These are phyloP conservation scores for Sarcophaga rosellei DNA, from an alignment of 2,888 invertebrate species.

Conservation along the genomic window DNA sequence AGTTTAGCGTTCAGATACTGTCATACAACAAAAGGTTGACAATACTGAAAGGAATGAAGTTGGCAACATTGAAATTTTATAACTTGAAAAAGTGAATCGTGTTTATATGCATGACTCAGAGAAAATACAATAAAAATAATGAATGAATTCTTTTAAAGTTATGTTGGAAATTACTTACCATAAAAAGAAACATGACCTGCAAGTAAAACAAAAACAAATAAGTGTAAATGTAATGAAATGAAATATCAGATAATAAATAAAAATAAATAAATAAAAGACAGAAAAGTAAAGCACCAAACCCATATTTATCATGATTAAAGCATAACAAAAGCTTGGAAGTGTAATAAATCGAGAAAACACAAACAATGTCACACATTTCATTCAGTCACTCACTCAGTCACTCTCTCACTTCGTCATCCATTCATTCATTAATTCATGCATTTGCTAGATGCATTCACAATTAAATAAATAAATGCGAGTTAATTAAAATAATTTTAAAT, in stretches of 20 bases:
- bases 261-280: not conserved
- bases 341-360: not conserved
- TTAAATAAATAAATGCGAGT: not conserved
- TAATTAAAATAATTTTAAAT: conserved; percentile 55
- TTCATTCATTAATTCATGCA: not conserved
- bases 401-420: not conserved
- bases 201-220: conserved; percentile 15
- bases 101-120: no score
- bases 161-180: not conserved
- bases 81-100: no score
- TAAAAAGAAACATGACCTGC: conserved; percentile 17
- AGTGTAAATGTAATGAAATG: not conserved
- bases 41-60: no score
- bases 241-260: not conserved
- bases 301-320: conserved; percentile 51
- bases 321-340: not conserved
- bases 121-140: not conserved
- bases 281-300: conserved; percentile 38
- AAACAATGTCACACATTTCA: not conserved
- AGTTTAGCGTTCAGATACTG: no score
- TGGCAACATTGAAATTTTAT: no score
- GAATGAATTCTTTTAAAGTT: conserved; percentile 9
- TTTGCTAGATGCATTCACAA: not conserved
- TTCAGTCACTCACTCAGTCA: not conserved
- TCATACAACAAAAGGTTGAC: no score